phyloP scores from a whole-genome alignment of 2,113 vertebrate genomes.

The Neofelis nebulosa region DNA sequence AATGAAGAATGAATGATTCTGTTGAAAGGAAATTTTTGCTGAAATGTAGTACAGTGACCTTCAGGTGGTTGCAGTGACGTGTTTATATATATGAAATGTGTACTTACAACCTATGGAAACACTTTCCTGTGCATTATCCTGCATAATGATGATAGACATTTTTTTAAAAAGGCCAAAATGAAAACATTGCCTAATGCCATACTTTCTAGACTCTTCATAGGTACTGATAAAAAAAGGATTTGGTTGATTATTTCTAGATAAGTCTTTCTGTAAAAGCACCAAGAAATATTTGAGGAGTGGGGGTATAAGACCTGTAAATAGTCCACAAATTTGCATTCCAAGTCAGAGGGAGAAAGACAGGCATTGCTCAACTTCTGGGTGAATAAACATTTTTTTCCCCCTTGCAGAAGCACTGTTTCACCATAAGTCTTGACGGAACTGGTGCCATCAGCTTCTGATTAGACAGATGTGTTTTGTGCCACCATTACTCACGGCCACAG shows the following conservation, averaged over 20 bases:
- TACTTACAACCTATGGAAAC: neutral
- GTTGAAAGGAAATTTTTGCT: constrained; percentile 31
- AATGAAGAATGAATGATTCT: neutral
- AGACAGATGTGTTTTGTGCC: constrained; percentile 61
- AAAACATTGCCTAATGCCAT: neutral
- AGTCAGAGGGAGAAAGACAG: neutral
- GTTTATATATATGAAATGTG: neutral
- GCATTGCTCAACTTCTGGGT: neutral
- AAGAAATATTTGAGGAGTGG: neutral
- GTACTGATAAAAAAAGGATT: constrained; percentile 13
- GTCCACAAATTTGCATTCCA: neutral
- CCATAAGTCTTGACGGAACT: neutral
- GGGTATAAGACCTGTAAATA: neutral
- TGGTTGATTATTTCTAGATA: neutral
- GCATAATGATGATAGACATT: neutral
- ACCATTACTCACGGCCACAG: constrained; percentile 67
- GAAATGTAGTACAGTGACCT: neutral
- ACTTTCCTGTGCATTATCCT: neutral
- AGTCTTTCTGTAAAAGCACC: neutral
- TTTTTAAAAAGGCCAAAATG: neutral
- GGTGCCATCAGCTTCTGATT: constrained; percentile 39
- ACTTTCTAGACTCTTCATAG: neutral
- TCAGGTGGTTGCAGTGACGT: neutral
- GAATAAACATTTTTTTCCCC: neutral
- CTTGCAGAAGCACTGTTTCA: constrained; percentile 16